A percentile compares a stretch with the other conserved stretches of the same genome.
Evolutionary conservation across 2,113 vertebrate genomes (phyloP).

Genomic region (Microcebus tavaratra): DNA sequence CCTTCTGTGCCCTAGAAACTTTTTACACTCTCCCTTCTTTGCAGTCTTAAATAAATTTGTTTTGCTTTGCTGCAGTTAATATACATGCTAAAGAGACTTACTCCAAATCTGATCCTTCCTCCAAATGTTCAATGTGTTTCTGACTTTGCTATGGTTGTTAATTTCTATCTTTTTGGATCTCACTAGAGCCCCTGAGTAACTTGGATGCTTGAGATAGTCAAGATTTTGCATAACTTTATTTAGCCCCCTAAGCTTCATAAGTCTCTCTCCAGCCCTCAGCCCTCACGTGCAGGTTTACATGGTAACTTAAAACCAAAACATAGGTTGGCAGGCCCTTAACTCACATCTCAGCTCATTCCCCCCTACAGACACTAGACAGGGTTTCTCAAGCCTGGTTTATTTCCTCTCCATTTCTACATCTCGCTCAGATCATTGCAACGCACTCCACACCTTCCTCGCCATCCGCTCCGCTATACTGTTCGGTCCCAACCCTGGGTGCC

Average conservation of each 20-base stretch:
- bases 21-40: not conserved
- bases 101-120: not conserved
- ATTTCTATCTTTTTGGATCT: conserved; percentile 47
- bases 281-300: not conserved
- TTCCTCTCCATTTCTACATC: not conserved
- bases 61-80: conserved; percentile 30
- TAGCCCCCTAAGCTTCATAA: not conserved
- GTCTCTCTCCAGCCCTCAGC: not conserved
- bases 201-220: not conserved
- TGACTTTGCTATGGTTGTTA: not conserved
- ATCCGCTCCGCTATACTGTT: not conserved
- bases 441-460: not conserved
- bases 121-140: not conserved
- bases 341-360: not conserved
- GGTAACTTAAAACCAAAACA: not conserved
- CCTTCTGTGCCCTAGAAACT: not conserved
- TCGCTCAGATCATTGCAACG: not conserved
- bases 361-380: not conserved
- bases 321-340: not conserved
- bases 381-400: not conserved
- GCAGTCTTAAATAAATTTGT: conserved; percentile 13
- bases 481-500: not conserved
- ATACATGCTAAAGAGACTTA: not conserved
- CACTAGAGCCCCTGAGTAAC: not conserved
- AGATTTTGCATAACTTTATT: conserved; percentile 1